A percentile compares a stretch with the other conserved stretches of the same genome.
phyloP scores from a whole-genome alignment of 2,797 vertebrate genomes.

The Centroberyx gerrardi region DNA sequence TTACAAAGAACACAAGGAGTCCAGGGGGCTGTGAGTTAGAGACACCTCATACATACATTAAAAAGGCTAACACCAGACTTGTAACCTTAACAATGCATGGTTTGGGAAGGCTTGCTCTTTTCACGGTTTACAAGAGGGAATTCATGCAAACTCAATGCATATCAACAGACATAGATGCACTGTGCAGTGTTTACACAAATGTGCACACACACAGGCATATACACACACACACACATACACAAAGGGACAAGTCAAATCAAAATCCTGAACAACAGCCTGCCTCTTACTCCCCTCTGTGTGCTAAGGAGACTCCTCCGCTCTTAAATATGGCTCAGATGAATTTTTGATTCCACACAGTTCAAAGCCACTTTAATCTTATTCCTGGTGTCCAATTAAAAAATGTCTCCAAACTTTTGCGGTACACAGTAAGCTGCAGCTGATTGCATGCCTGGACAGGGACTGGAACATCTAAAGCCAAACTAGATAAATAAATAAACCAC shows the following conservation, averaged over 20 bases:
- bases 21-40: background rate
- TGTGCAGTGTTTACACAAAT: background rate
- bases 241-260: conserved; percentile 18
- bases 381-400: conserved; percentile 79
- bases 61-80: background rate
- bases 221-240: conserved; percentile 1
- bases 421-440: conserved; percentile 40
- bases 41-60: too few species aligned
- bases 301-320: conserved; percentile 35
- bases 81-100: conserved; percentile 3
- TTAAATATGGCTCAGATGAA: conserved; percentile 57
- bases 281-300: conserved; percentile 1
- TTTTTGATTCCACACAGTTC: conserved; percentile 72
- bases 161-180: conserved; percentile 2
- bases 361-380: conserved; percentile 79
- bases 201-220: background rate
- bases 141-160: background rate
- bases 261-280: conserved; percentile 8
- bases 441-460: conserved; percentile 33
- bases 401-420: conserved; percentile 51
- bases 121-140: background rate
- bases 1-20: background rate
- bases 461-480: conserved; percentile 65
- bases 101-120: background rate
- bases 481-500: conserved; percentile 68